Percentiles rank a stretch among this genome's conserved stretches.
Evolutionary conservation across 2,888 invertebrate genomes (phyloP).

Genomic region (Dasypolia templi): DNA sequence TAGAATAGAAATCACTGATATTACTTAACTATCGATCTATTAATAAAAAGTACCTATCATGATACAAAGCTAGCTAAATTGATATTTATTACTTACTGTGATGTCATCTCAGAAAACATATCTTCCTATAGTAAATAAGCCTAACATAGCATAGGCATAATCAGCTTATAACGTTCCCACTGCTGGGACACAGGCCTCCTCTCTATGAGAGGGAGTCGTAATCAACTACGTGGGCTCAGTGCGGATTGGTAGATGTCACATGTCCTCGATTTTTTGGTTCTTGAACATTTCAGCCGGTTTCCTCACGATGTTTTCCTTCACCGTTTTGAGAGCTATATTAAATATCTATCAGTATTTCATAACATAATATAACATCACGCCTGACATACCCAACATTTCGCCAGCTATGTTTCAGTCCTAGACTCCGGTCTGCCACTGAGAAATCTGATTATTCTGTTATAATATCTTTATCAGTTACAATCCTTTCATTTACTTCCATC

Average conservation of each 20-base stretch:
- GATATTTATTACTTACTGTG: constrained; percentile 34
- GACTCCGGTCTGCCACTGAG: background rate
- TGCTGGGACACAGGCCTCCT: no score
- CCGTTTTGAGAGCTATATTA: no score
- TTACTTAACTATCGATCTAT: background rate
- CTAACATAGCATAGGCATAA: no score
- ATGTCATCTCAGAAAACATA: constrained; percentile 8
- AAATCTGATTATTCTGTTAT: background rate
- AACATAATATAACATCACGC: background rate
- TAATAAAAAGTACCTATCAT: constrained; percentile 22
- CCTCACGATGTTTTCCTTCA: no score
- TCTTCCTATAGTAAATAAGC: background rate
- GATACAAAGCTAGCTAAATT: constrained; percentile 15
- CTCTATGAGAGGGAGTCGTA: no score
- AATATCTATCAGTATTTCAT: background rate
- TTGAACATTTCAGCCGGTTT: no score
- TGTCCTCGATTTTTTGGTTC: no score
- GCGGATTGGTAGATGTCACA: no score
- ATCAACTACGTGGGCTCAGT: no score
- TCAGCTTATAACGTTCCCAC: no score
- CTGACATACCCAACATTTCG: background rate
- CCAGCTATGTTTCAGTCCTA: background rate
- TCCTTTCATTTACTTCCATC: background rate
- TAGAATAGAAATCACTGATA: constrained; percentile 26
- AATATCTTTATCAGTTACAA: background rate